Evolutionary conservation across 2,113 vertebrate genomes (phyloP).

Genomic region (Calyptommatus sinebrachiatus): DNA sequence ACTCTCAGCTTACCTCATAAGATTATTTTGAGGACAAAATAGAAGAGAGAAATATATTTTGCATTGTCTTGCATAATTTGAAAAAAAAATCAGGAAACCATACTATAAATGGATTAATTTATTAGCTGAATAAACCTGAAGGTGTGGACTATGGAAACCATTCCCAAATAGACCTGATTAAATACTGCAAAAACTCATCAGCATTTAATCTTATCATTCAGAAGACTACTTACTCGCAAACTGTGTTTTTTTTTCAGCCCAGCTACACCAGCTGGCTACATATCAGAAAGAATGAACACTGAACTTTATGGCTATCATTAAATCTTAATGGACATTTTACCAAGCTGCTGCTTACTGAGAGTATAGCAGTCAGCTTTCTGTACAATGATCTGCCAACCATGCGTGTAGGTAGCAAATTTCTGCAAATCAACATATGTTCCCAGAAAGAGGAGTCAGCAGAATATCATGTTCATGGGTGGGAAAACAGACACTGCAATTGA

Average conservation of each 20-base stretch:
- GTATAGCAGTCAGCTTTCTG: conserved; percentile 6
- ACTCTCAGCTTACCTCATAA: too few species aligned
- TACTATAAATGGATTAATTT: too few species aligned
- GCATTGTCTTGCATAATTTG: background rate
- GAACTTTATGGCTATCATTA: conserved; percentile 11
- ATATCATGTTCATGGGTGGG: background rate
- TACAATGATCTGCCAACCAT: background rate
- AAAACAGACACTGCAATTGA: conserved; percentile 1
- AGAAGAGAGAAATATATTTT: too few species aligned
- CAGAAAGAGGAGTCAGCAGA: background rate
- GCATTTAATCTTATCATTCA: background rate
- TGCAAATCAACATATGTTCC: conserved; percentile 20
- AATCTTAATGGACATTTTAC: conserved; percentile 26
- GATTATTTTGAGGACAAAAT: too few species aligned
- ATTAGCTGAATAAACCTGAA: background rate
- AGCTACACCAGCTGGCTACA: background rate
- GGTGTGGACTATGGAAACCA: background rate
- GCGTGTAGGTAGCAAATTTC: background rate
- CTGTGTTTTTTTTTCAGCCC: background rate
- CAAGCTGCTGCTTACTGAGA: conserved; percentile 15
- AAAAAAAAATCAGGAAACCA: too few species aligned
- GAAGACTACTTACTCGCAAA: background rate
- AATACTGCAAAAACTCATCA: background rate
- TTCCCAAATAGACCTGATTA: background rate
- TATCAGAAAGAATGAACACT: background rate